Base-by-base conservation (phyloP, 2,888 invertebrate genomes). In the Rosalia funebris region DNA sequence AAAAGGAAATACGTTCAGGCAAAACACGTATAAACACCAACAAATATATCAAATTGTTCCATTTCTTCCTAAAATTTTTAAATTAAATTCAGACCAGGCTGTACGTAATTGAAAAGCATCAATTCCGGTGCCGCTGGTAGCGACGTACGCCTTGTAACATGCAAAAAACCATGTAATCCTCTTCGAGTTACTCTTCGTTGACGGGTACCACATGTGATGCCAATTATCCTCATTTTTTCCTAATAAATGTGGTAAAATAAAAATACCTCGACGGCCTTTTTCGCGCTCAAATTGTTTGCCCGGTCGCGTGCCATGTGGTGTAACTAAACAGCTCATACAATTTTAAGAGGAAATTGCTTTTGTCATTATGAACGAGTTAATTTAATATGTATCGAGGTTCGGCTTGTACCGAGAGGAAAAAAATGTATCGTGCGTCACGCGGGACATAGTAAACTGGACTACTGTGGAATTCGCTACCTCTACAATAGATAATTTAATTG, bases 181-280 rank as follows among this genome's bases (percentile, higher is more conserved):
- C 25, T 5, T 5, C 3, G 9, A 25, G 25, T 25, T 9, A 9
- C 9, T 25, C 25, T 25, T 48, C 37, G 17, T 57, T 36, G 4
- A 47, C 63, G 62, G 37, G 53, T 59, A 59, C 64, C 64, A 65
- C 59, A 61, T 65, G 64, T 59, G 60, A 58, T 41, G 44, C 17
- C 60, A 62, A 65, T 65, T 65, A 61, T 58, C 48, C 56, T 58
- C 60, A 59, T 61, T 65, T 36, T 52, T 52, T 53, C 48, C 46
- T n/a, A 36, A 46, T 50, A 54, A 57, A 60, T 58, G 58, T 25
- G 60, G 57, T 55, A 37, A 55, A 62, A 62, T 65, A 44, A 54
- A 53, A n/a, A n/a, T n/a, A n/a, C n/a, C n/a, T n/a, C n/a, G n/a
- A n/a, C n/a, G n/a, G n/a, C n/a, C n/a, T n/a, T n/a, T n/a, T n/a